Evolutionary conservation across 2,113 vertebrate genomes (phyloP), one percentile per base, ranked within the genome.

Genomic region (Burhinus oedicnemus): DNA sequence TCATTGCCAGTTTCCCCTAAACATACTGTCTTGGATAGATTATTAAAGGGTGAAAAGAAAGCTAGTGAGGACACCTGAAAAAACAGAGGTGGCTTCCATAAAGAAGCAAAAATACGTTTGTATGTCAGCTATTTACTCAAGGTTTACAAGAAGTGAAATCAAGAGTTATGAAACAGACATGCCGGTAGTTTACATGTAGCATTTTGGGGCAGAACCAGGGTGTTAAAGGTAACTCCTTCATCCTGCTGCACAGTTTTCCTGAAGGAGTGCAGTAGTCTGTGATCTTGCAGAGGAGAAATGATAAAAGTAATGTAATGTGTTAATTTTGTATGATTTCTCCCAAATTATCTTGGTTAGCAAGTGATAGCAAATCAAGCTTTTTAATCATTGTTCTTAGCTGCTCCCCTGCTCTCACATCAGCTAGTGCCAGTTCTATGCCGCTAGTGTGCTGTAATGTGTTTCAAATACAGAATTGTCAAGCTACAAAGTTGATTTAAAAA

Each of bases 231-330:
- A 11, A 2, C 8, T 29, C 54, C 49, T 49, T 49, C 25, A 17
- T 78, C 40, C 18, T 51, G 13, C 25, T 64, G 44, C 58, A 22
- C 10, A 23, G 32, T n/a, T 87, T 71, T 61, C 11, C 52, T 81
- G 26, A 52, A 76, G 40, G 14, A 75, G 49, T 11, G 5, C 16
- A 26, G 25, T 40, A 30, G 49, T 16, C 29, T 78, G 13, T 26
- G 55, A 14, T 20, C 49, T 65, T 36, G 5, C 19, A 44, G 34
- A 58, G 23, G 57, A 57, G 15, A 52, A 61, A 57, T 42, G 5
- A 11, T 57, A 12, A n/a, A 75, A 20, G 17, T 61, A 51, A 62
- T 3, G 2, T 0, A 17, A 25, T 1, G 0, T 36, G 15, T 58
- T 79, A 6, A 6, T 47, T 83, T 57, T 25, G 8, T 19, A 5